phyloP scores from a whole-genome alignment of 2,888 invertebrate genomes.

The Plagiodera versicolora region DNA sequence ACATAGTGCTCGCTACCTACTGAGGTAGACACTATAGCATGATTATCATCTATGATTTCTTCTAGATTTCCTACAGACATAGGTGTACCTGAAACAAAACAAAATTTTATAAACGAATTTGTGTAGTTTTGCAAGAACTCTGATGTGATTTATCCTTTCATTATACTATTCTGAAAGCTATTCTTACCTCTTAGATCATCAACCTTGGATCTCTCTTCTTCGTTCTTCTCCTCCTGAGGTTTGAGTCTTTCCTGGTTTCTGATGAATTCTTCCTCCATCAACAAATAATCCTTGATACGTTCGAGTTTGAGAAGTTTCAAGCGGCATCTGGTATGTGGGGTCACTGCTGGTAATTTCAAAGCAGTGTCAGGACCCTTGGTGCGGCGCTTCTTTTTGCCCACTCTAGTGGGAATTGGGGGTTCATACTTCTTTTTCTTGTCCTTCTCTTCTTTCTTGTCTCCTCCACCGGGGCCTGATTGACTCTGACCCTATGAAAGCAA shows the following conservation, averaged over 20 bases:
- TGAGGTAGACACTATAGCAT: constrained; percentile 98
- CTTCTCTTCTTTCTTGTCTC: constrained; percentile 96
- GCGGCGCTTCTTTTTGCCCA: constrained; percentile 97
- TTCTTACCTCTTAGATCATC: constrained; percentile 80
- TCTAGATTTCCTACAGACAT: constrained; percentile 99
- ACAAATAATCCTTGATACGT: constrained; percentile 95
- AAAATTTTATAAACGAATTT: no score
- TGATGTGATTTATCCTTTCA: no score
- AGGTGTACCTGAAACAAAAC: constrained; percentile 73
- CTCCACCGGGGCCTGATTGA: constrained; percentile 87
- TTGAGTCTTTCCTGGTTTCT: constrained; percentile 97
- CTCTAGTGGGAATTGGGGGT: constrained; percentile 96
- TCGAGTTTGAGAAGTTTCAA: constrained; percentile 93
- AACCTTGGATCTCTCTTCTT: constrained; percentile 96
- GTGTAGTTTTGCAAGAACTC: no score
- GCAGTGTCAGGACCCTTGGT: constrained; percentile 98
- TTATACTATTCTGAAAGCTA: not conserved
- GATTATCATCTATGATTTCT: constrained; percentile 99
- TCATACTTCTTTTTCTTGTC: constrained; percentile 99
- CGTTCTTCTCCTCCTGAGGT: constrained; percentile 99
- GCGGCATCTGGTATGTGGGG: constrained; percentile 96
- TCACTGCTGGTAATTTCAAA: constrained; percentile 94
- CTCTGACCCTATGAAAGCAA: constrained; percentile 79
- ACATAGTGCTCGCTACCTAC: constrained; percentile 99
- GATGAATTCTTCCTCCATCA: constrained; percentile 99